Base-by-base conservation (phyloP, 2,113 vertebrate species). In the Ameiurus melas region DNA sequence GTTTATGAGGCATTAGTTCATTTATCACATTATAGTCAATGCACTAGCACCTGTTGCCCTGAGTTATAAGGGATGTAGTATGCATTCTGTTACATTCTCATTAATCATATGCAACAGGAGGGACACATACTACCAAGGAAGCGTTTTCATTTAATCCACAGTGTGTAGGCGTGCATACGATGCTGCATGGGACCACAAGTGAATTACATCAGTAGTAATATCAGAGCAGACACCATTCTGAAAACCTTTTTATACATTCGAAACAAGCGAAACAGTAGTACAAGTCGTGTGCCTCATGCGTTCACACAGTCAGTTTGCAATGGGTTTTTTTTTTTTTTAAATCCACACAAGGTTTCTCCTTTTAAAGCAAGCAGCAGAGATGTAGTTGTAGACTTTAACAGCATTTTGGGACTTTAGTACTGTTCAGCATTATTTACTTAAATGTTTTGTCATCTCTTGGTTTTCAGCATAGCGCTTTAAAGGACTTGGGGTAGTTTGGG, bases 11-110 rank as follows among this genome's bases (percentile, higher is more conserved):
- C 2, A 83, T 53, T 62, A n/a, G 82, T 68, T 90, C 51, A 53
- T 71, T 62, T 4, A 53, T 86, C 80, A 71, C 85, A 86, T 68
- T 73, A 83, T 30, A 73, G n/a, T 62, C 8, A 64, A 80, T 20
- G 43, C 17, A 4, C 71, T 83, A 88, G 90, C 85, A 89, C 87
- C 85, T 84, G 71, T 87, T 64, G 82, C 85, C 87, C 87, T 90
- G 90, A 89, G 90, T 86, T 84, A 89, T n/a, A 75, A 89, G 85
- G 62, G 77, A 79, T 88, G 58, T 80, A 80, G 55, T 30, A 81
- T 85, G 53, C 17, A 87, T 75, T 82, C 51, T 85, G 81, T 85
- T 51, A 90, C 85, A 85, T 70, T 60, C 22, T 60, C 22, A 83
- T 83, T 83, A 83, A 84, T 86, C 81, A 80, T 83, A 73, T 60